Percentiles rank a stretch among this genome's conserved stretches.
Conservation (phyloP, 2,888 invertebrate species). For the Magallana nippona region DNA sequence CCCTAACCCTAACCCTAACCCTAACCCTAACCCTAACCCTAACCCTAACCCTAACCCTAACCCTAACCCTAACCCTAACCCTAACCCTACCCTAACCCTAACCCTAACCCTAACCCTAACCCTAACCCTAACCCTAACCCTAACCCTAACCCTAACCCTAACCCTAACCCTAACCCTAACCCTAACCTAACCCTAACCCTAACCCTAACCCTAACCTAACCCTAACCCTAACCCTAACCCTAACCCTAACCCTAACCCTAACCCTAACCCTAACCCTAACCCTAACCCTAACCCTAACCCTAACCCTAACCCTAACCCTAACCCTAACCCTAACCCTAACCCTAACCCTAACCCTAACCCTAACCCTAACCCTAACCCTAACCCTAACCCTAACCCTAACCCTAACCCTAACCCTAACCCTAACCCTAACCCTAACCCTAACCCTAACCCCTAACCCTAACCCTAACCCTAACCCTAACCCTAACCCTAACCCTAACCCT, state of each 20-base stretch:
- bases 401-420: constrained; percentile 49
- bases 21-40: constrained; percentile 52
- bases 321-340: constrained; percentile 53
- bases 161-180: too few species aligned
- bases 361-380: constrained; percentile 44
- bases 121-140: too few species aligned
- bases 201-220: constrained; percentile 47
- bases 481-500: constrained; percentile 55
- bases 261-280: constrained; percentile 49
- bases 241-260: constrained; percentile 48
- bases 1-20: constrained; percentile 51
- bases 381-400: constrained; percentile 48
- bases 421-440: constrained; percentile 44
- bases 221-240: constrained; percentile 44
- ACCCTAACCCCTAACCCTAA: constrained; percentile 49
- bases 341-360: constrained; percentile 53
- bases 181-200: constrained; percentile 48
- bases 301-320: constrained; percentile 51
- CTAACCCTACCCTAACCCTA: too few species aligned
- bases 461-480: constrained; percentile 56
- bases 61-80: too few species aligned
- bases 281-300: constrained; percentile 47
- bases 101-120: constrained; percentile 48
- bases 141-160: too few species aligned
- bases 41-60: constrained; percentile 44